phyloP scores from a whole-genome alignment of 2,797 vertebrate species.

The Peromyscus aztecus region DNA sequence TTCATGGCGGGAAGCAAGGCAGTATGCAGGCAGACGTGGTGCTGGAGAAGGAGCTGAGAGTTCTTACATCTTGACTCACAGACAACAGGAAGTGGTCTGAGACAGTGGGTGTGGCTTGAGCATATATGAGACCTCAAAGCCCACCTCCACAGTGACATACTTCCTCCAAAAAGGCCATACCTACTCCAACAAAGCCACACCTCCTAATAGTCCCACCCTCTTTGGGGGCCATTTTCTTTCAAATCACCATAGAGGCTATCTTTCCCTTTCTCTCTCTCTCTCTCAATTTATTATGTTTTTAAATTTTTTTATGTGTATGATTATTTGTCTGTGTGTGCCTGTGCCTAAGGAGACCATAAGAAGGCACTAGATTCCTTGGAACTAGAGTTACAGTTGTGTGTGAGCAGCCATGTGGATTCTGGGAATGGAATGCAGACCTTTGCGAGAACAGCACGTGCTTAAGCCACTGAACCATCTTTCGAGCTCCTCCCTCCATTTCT shows the following conservation, averaged over 20 bases:
- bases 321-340: neutral
- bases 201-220: neutral
- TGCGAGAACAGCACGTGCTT: neutral
- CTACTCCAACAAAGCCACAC: neutral
- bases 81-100: neutral
- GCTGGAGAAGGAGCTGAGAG: neutral
- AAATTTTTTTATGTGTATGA: neutral
- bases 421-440: neutral
- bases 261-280: neutral
- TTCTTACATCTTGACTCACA: neutral
- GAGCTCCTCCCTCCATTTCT: neutral
- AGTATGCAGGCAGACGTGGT: neutral
- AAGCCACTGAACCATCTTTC: neutral
- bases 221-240: neutral
- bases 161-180: neutral
- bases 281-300: neutral
- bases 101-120: neutral
- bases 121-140: neutral
- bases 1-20: neutral
- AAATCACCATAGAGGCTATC: neutral
- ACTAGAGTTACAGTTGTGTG: neutral
- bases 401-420: neutral
- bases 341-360: neutral
- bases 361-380: neutral
- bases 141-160: neutral